Percentiles rank a stretch among this genome's conserved stretches.
Conservation (phyloP, 2,888 invertebrate species). For the Trissolcus brochymenae region DNA sequence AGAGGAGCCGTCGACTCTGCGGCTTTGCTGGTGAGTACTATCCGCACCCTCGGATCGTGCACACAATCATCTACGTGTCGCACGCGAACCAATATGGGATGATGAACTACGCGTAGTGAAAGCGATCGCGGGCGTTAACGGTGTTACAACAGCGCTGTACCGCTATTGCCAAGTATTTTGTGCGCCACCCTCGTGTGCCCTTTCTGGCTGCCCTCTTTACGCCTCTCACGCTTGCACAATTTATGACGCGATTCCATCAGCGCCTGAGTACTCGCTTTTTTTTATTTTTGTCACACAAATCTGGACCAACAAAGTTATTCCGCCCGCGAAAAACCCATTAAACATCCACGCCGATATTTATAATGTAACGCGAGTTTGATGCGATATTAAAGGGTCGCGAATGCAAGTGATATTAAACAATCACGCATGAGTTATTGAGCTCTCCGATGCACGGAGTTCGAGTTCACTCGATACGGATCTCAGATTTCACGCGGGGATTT, state of each 20-base stretch:
- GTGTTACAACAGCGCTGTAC: constrained; percentile 69
- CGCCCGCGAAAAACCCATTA: constrained; percentile 49
- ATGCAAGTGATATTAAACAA: constrained; percentile 38
- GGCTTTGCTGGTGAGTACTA: constrained; percentile 33
- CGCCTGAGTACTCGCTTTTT: constrained; percentile 5
- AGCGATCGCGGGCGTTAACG: constrained; percentile 75
- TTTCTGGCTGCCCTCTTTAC: constrained; percentile 34
- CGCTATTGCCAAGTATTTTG: constrained; percentile 65
- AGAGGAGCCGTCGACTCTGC: constrained; percentile 37
- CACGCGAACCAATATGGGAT: constrained; percentile 67
- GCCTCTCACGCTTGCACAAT: constrained; percentile 45
- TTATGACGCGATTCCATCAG: constrained; percentile 43
- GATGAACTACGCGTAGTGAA: constrained; percentile 76
- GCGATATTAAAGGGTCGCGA: constrained; percentile 45
- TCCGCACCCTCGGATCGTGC: constrained; percentile 29
- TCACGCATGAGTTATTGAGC: constrained; percentile 31
- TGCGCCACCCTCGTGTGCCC: constrained; percentile 46
- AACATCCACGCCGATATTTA: constrained; percentile 48
- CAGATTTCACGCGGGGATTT: constrained; percentile 12
- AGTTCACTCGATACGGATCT: constrained; percentile 12
- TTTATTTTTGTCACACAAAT: constrained; percentile 54
- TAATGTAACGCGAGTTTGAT: constrained; percentile 47
- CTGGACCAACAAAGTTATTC: constrained; percentile 54
- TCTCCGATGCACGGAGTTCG: constrained; percentile 18
- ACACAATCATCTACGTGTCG: constrained; percentile 33